These are phyloP conservation scores for Nysson spinosus DNA, from an alignment of 2,888 invertebrate species.

Conservation along the genomic window DNA sequence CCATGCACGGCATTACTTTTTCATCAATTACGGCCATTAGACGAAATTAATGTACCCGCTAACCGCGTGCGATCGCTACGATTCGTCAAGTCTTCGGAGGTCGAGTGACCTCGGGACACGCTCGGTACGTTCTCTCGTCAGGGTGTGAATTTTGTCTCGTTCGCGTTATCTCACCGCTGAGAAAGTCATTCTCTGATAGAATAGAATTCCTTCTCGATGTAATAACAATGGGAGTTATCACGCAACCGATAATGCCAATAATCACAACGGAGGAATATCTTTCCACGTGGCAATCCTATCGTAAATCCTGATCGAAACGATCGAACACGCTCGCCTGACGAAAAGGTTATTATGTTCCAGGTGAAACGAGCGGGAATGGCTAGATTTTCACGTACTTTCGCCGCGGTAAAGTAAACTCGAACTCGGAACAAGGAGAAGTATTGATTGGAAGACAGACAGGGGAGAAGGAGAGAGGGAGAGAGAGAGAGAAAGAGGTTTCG, in stretches of 20 bases:
- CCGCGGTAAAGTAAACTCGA: not conserved
- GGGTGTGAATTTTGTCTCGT: too few species aligned
- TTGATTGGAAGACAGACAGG: constrained; percentile 20
- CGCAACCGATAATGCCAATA: too few species aligned
- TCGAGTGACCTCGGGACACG: too few species aligned
- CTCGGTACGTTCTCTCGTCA: not conserved
- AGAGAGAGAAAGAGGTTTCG: constrained; percentile 22
- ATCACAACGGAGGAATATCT: too few species aligned
- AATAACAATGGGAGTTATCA: too few species aligned
- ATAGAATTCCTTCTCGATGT: too few species aligned
- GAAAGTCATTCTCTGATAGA: too few species aligned
- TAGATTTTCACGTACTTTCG: not conserved
- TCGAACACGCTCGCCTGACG: not conserved
- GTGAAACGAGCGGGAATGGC: not conserved
- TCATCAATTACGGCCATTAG: constrained; percentile 35
- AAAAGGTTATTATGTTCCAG: not conserved
- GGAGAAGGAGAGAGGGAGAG: not conserved
- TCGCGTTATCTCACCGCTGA: too few species aligned
- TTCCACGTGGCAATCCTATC: too few species aligned
- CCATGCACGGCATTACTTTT: constrained; percentile 14
- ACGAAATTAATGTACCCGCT: constrained; percentile 19
- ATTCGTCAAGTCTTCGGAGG: constrained; percentile 13
- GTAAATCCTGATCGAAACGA: too few species aligned
- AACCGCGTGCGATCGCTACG: constrained; percentile 9
- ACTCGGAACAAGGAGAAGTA: not conserved